phyloP scores from a whole-genome alignment of 2,113 vertebrate genomes.

The Leuciscus idus region DNA sequence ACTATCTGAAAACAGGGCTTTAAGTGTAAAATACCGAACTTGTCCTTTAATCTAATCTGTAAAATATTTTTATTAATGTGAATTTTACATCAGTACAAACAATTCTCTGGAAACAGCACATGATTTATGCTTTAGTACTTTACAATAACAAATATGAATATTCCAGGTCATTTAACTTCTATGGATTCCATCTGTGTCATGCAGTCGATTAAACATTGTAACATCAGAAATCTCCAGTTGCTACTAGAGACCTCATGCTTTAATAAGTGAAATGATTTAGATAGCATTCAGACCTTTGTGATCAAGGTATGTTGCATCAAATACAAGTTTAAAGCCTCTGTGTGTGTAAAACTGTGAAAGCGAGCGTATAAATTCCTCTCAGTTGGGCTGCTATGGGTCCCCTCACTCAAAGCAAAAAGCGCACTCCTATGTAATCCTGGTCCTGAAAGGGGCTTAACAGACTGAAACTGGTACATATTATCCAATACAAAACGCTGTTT shows the following conservation, averaged over 20 bases:
- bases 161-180: not conserved
- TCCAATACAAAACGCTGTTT: slow-evolving; percentile 54
- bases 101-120: not conserved
- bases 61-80: not conserved
- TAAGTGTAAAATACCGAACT: too few relatives aligned
- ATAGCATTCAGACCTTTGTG: too few relatives aligned
- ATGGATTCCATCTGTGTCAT: not conserved
- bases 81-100: not conserved
- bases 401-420: not conserved
- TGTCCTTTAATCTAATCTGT: not conserved
- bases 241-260: not conserved
- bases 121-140: not conserved
- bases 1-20: too few relatives aligned
- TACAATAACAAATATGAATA: not conserved
- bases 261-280: not conserved
- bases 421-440: slow-evolving; percentile 32
- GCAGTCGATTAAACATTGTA: not conserved
- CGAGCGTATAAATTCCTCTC: not conserved
- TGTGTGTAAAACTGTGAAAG: not conserved
- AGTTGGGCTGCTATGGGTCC: slow-evolving; percentile 9
- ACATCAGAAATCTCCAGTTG: not conserved
- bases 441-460: slow-evolving; percentile 42
- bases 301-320: not conserved
- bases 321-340: not conserved
- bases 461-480: slow-evolving; percentile 41